Base-by-base conservation (phyloP, 2,797 vertebrate genomes). In the Sphenodon punctatus region DNA sequence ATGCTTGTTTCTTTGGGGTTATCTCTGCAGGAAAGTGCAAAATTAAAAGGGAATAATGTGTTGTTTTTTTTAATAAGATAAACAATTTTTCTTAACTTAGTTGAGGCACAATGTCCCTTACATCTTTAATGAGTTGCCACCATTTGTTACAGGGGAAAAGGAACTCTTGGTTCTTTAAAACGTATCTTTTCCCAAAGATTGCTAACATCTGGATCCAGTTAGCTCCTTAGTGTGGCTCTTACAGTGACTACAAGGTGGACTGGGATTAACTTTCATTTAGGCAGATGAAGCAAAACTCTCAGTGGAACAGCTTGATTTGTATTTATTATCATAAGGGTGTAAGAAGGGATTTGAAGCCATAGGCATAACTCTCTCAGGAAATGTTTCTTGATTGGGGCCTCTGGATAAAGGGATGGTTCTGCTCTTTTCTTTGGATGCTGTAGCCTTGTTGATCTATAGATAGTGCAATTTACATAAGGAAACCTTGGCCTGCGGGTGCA, bases 201-300 rank as follows among this genome's bases (percentile, higher is more conserved):
- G 56, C 68, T 89, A 80, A 88, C 87, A 75, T 75, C 86, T 80
- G 90, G 75, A 91, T 80, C 83, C 67, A 83, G 87, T 88, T 83
- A 85, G 71, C 2, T 48, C 82, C 51, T 86, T 74, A 80, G 63
- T 49, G n/a, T 69, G 74, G 83, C 76, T 85, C 49, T 64, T 61
- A 9, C 72, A 61, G 86, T 38, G 82, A 85, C 80, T 70, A 73
- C 74, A 70, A 27, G 63, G 67, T 7, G 76, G n/a, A n/a, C n/a
- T n/a, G 61, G 60, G 85, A 91, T 90, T 67, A 81, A 82, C 78
- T 84, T 88, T 69, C 63, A 56, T 91, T 89, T 92, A 91, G 89
- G 90, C 80, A 88, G 89, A 78, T 89, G 84, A 71, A 86, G 82
- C 78, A 60, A 80, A 67, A 51, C 80, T 91, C 48, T 60, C 49